Base-by-base conservation (phyloP, 2,797 vertebrate species). In the Psittacula derbiana region DNA sequence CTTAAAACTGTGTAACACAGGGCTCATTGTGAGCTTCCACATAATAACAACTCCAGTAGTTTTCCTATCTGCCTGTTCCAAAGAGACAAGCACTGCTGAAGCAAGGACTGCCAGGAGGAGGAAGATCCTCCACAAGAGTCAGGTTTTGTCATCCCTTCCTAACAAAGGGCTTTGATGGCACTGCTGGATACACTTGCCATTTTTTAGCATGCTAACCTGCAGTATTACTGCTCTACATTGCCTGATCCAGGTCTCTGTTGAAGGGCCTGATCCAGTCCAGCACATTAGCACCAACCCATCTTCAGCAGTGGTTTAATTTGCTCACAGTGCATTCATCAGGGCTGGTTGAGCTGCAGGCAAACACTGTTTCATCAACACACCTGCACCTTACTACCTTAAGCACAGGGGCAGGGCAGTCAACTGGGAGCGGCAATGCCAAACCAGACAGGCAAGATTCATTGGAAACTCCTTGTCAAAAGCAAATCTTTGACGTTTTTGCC, bases 401-500 rank as follows among this genome's bases (percentile, higher is more conserved):
- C 73, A 69, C 4, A 2, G 58, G 52, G 80, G 62, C 70, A 95
- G 81, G 88, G 80, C 88, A 90, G 76, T 44, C 41, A 79, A 11
- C 64, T 82, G 88, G 95, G 94, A 96, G 92, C 1, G 50, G 83
- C 66, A 52, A 55, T 3, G 70, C 62, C 90, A 88, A 95, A 97
- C 95, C 86, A 88, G 96, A 92, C 28, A 62, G 60, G 50, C 88
- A 85, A 73, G 96, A 95, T 86, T 88, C 78, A 82, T 11, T 90
- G 55, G 83, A 90, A 90, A 90, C 67, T 90, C 75, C 82, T 80
- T 43, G 50, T 79, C 90, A 90, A 79, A 85, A 40, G 44, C 80
- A 96, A 94, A 92, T 78, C 73, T 47, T 81, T 55, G 13, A 30
- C 52, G 67, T 90, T 80, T 73, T 76, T 91, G 53, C 62, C n/a